A percentile compares a stretch with the other conserved stretches of the same genome.
phyloP scores from a whole-genome alignment of 1,140 invertebrate genomes.

The Catajapyx aquilonaris region DNA sequence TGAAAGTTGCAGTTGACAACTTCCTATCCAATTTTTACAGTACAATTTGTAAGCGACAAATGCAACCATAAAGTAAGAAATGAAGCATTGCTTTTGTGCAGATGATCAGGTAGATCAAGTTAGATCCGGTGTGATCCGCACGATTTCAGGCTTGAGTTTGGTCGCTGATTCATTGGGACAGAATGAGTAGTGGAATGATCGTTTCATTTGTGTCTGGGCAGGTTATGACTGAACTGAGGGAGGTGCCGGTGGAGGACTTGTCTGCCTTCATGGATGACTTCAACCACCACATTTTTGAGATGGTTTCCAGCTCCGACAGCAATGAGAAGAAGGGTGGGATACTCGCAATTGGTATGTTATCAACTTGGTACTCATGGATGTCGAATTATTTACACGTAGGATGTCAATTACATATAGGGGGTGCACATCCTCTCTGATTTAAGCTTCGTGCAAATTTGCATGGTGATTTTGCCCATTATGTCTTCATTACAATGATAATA shows the following conservation, averaged over 20 bases:
- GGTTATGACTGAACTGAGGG: constrained; percentile 66
- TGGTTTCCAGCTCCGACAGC: constrained; percentile 78
- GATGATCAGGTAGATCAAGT: no score
- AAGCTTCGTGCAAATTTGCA: no score
- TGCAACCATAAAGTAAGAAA: no score
- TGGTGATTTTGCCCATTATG: not conserved
- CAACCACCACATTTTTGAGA: constrained; percentile 86
- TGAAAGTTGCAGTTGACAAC: no score
- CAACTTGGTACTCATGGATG: no score
- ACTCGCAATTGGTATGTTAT: constrained; percentile 60
- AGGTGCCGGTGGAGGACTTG: constrained; percentile 77
- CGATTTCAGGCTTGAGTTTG: no score
- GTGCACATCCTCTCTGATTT: no score
- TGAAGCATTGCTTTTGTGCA: no score
- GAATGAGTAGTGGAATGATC: not conserved
- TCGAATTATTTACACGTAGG: not conserved
- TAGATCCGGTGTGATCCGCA: no score
- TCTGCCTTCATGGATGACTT: constrained; percentile 83
- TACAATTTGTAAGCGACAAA: no score
- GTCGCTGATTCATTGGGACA: not conserved
- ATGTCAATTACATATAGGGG: no score
- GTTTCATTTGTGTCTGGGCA: constrained; percentile 7
- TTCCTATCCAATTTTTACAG: no score
- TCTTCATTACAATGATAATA: not conserved
- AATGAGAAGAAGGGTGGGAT: constrained; percentile 92